Percentiles rank a stretch among this genome's conserved stretches.
Conservation (phyloP, 2,888 invertebrate genomes). For the Fragum whitleyi region DNA sequence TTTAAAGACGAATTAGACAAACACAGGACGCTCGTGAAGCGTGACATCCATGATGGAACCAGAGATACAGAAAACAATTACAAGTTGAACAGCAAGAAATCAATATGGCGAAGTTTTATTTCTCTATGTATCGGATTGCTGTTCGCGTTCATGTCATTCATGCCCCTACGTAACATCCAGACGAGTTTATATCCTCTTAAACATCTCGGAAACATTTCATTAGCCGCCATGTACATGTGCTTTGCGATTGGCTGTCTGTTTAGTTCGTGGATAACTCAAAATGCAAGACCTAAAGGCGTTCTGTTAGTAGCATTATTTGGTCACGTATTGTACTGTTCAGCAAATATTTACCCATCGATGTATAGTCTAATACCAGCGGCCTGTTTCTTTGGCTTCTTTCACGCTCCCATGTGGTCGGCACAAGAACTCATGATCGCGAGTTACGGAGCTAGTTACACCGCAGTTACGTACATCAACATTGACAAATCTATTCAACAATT, state of each 20-base stretch:
- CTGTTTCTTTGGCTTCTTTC: conserved; percentile 77
- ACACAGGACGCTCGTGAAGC: conserved; percentile 52
- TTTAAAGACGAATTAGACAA: conserved; percentile 62
- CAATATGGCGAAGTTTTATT: conserved; percentile 72
- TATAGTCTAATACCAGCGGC: conserved; percentile 76
- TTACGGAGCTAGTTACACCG: conserved; percentile 77
- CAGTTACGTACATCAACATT: conserved; percentile 72
- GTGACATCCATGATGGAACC: conserved; percentile 49
- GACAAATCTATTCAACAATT: conserved; percentile 77
- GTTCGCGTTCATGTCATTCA: conserved; percentile 72
- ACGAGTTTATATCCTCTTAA: conserved; percentile 73
- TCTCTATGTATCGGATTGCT: conserved; percentile 68
- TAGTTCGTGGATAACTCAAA: conserved; percentile 73
- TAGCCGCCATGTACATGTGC: conserved; percentile 75
- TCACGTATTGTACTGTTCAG: conserved; percentile 77
- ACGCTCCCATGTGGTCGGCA: conserved; percentile 78
- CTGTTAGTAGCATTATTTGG: conserved; percentile 76
- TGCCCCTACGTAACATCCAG: conserved; percentile 75
- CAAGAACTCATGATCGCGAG: conserved; percentile 78
- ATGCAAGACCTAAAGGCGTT: conserved; percentile 76
- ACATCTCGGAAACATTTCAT: conserved; percentile 74
- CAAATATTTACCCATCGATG: conserved; percentile 78
- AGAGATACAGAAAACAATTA: conserved; percentile 52
- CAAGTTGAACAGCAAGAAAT: conserved; percentile 64
- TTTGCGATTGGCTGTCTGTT: conserved; percentile 77